Base-by-base conservation (phyloP, 2,888 invertebrate species). In the Drosophila phalerata region DNA sequence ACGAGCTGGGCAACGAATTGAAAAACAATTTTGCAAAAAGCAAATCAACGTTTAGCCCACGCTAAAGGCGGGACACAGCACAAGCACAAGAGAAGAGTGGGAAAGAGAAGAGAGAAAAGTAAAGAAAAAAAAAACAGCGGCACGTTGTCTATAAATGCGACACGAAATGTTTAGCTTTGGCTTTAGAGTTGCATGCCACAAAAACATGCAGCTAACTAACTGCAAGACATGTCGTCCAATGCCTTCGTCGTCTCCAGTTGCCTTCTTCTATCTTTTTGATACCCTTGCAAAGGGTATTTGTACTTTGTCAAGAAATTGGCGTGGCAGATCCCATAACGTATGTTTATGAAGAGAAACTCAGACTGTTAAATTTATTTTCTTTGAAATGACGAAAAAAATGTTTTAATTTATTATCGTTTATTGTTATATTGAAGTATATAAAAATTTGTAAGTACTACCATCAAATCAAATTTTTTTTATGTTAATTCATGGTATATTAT, bases 91-190 rank as follows among this genome's bases (percentile, higher is more conserved):
- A 52, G 25, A 58, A 13, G 15, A 38, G 22, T 38, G 30, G n/a
- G 4, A 10, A 5, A 45, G n/a, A 60, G 15, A 25, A 58, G 42
- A 58, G 32, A 17, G 30, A 43, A 34, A 40, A 43, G 34, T 43
- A n/a, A n/a, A 25, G 34, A 15, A 48, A 37, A 47, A 40, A 48
- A 48, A 51, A 55, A 61, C 60, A 55, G 78, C 64, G 57, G 85
- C 84, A 84, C 84, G 84, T 89, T 89, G 89, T 79, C 89, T 81
- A 79, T 84, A 87, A 84, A 87, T 89, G 84, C 85, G 82, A 84
- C 85, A 87, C 89, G 84, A 88, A 89, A 73, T 89, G 87, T 81
- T 87, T 79, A 85, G 87, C 76, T 74, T 69, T 70, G 74, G 60
- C 63, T 51, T 47, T 61, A 19, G 15, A 47, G 56, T 51, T 70